A percentile compares a stretch with the other conserved stretches of the same genome.
Conservation (phyloP, 2,797 vertebrate genomes). For the Falco rusticolus region DNA sequence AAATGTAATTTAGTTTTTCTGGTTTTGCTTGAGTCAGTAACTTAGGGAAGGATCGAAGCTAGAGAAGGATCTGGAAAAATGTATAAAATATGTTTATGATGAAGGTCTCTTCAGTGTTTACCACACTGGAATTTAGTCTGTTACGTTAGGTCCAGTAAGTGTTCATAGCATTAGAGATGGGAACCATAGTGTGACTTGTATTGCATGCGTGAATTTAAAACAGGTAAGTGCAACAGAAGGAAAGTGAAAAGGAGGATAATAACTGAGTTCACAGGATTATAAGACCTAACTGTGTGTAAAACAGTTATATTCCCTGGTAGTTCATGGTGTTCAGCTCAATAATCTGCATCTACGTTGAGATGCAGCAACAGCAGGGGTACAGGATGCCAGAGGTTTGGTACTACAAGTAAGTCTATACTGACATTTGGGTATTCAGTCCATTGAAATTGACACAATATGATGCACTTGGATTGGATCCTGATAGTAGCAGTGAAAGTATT, state of each 20-base stretch:
- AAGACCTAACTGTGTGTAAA: background rate
- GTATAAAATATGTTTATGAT: background rate
- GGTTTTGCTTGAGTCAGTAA: background rate
- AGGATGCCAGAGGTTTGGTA: background rate
- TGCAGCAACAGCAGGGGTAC: background rate
- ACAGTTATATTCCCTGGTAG: background rate
- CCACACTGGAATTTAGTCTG: background rate
- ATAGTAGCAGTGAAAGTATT: background rate
- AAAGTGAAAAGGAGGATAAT: background rate
- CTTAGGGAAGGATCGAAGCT: background rate
- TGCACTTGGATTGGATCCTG: background rate
- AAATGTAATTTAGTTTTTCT: background rate
- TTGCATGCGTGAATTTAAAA: background rate
- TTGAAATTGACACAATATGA: background rate
- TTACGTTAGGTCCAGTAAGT: background rate
- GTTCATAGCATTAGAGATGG: background rate
- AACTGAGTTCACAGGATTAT: background rate
- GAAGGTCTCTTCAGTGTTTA: background rate
- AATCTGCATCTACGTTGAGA: background rate
- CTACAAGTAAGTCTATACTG: background rate
- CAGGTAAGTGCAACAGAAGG: slow-evolving; percentile 31
- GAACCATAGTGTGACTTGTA: background rate
- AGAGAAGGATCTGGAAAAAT: background rate
- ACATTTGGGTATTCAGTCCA: background rate
- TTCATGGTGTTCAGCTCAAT: background rate